Conservation (phyloP, 2,113 vertebrate species). For the Corydoras sp. region DNA sequence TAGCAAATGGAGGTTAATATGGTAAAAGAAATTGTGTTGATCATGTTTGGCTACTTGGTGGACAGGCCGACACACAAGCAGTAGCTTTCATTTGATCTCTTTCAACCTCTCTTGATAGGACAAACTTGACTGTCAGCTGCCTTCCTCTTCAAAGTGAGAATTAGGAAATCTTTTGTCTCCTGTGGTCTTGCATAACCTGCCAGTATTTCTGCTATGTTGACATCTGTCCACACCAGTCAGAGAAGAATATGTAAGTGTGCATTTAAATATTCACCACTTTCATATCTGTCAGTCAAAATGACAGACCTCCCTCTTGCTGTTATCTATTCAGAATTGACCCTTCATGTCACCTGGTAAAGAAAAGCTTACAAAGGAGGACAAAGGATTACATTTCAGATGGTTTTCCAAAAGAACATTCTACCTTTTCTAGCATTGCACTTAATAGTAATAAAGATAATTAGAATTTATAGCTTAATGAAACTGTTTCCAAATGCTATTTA, state of each 20-base stretch:
- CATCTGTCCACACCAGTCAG: slow-evolving; percentile 65
- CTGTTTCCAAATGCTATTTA: no score
- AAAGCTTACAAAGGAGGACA: slow-evolving; percentile 35
- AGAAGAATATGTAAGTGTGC: slow-evolving; percentile 66
- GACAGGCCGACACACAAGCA: slow-evolving; percentile 5
- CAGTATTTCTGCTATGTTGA: slow-evolving; percentile 67
- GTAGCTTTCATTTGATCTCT: slow-evolving; percentile 20
- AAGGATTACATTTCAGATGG: slow-evolving; percentile 14
- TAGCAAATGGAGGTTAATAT: background rate
- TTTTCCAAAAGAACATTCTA: background rate
- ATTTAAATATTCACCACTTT: slow-evolving; percentile 69
- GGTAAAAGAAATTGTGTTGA: background rate
- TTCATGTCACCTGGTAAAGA: slow-evolving; percentile 47
- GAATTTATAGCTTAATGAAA: no score
- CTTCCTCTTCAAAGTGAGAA: slow-evolving; percentile 21
- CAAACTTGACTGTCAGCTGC: slow-evolving; percentile 33
- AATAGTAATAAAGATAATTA: no score
- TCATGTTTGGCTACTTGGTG: background rate
- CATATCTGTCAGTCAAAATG: slow-evolving; percentile 72
- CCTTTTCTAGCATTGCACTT: no score
- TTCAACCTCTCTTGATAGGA: slow-evolving; percentile 22
- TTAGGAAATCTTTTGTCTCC: slow-evolving; percentile 33
- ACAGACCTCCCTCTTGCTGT: slow-evolving; percentile 56
- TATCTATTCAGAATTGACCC: slow-evolving; percentile 68
- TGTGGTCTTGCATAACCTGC: slow-evolving; percentile 51